A percentile compares a stretch with the other conserved stretches of the same genome.
phyloP scores from a whole-genome alignment of 2,888 invertebrate genomes.

The Leptogaster cylindrica region DNA sequence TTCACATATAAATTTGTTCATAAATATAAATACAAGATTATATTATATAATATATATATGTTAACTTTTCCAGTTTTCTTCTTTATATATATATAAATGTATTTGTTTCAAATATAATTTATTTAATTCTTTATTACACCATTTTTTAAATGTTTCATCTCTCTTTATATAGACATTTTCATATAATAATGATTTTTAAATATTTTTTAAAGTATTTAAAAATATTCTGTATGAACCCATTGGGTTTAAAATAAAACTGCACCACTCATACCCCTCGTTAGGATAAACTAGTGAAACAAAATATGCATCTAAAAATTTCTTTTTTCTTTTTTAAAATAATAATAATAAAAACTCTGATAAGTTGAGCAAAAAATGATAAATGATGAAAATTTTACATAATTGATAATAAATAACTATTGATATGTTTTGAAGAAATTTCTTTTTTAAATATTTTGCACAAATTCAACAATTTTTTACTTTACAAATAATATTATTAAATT shows the following conservation, averaged over 20 bases:
- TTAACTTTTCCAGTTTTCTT: slow-evolving; percentile 51
- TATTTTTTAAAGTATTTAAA: slow-evolving; percentile 54
- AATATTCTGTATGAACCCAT: slow-evolving; percentile 59
- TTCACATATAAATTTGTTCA: slow-evolving; percentile 51
- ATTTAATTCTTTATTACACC: slow-evolving; percentile 42
- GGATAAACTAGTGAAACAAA: slow-evolving; percentile 31
- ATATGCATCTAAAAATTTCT: slow-evolving; percentile 30
- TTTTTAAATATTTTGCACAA: background rate
- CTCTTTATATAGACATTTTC: slow-evolving; percentile 50
- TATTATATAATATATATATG: slow-evolving; percentile 49
- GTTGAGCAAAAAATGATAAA: slow-evolving; percentile 14
- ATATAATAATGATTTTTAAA: slow-evolving; percentile 50
- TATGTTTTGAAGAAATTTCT: slow-evolving; percentile 25
- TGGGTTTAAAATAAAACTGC: slow-evolving; percentile 61
- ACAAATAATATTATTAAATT: no score
- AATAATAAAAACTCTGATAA: slow-evolving; percentile 6
- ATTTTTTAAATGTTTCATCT: slow-evolving; percentile 48
- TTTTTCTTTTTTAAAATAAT: slow-evolving; percentile 26
- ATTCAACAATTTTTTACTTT: no score
- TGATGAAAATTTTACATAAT: background rate
- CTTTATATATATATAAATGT: slow-evolving; percentile 44
- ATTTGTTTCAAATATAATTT: slow-evolving; percentile 45
- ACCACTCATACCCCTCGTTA: slow-evolving; percentile 53
- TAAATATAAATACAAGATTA: slow-evolving; percentile 52
- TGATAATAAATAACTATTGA: slow-evolving; percentile 23